phyloP scores from a whole-genome alignment of 2,113 vertebrate species.

The Rostratula benghalensis region DNA sequence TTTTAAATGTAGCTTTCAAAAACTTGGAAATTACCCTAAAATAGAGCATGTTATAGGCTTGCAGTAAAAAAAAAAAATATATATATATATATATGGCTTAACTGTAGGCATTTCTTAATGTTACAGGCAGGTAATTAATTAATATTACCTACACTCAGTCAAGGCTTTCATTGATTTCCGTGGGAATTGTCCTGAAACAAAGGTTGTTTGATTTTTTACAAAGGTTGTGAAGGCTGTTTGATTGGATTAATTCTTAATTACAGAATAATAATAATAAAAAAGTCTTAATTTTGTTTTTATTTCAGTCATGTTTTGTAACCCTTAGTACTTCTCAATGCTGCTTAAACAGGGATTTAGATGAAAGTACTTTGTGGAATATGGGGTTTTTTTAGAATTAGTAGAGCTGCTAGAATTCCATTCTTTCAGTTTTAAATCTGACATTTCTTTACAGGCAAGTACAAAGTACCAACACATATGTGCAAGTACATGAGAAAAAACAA shows the following conservation, averaged over 20 bases:
- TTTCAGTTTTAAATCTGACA: background rate
- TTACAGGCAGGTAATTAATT: too few relatives aligned
- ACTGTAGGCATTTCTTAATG: background rate
- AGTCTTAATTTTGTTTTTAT: background rate
- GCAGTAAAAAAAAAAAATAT: background rate
- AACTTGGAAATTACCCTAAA: background rate
- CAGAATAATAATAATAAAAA: background rate
- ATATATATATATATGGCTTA: background rate
- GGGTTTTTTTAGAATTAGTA: background rate
- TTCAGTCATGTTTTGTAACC: background rate
- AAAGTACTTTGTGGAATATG: background rate
- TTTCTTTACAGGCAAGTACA: background rate
- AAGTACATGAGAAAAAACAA: background rate
- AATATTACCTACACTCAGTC: background rate
- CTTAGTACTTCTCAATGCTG: background rate
- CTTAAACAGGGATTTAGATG: background rate
- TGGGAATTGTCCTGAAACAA: background rate
- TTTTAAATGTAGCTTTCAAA: background rate
- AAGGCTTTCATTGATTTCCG: background rate
- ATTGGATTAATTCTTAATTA: background rate
- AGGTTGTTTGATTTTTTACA: background rate
- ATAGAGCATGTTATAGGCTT: background rate
- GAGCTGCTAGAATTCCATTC: background rate
- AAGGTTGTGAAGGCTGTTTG: background rate
- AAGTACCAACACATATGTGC: background rate